Percentiles rank a stretch among this genome's conserved stretches.
phyloP scores from a whole-genome alignment of 1,140 invertebrate species.

The Pteromalus puparum region DNA sequence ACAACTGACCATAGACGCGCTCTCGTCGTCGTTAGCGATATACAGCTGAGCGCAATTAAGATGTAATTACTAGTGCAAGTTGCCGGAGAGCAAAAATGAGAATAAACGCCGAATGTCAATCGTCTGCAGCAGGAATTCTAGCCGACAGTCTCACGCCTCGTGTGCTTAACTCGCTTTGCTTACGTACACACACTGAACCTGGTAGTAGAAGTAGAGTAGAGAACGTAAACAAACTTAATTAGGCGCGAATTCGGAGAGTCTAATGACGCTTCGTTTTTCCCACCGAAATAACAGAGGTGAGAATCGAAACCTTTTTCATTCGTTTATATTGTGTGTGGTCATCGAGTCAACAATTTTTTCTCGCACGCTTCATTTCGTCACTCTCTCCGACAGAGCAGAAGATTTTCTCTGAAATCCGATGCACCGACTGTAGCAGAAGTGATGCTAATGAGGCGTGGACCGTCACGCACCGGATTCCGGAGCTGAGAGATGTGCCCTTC shows the following conservation, averaged over 20 bases:
- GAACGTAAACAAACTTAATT: not conserved
- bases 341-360: not conserved
- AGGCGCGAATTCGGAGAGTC: not conserved
- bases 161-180: not conserved
- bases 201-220: not conserved
- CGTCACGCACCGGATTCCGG: slow-evolving; percentile 51
- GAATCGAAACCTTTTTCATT: no score
- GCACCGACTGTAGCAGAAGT: not conserved
- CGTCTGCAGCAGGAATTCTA: not conserved
- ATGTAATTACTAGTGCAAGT: not conserved
- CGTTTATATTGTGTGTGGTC: no score
- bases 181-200: not conserved
- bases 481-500: slow-evolving; percentile 51
- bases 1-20: not conserved
- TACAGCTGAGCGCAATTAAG: not conserved
- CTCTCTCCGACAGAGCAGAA: not conserved
- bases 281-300: no score
- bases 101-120: not conserved
- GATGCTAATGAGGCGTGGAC: slow-evolving; percentile 58
- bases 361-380: not conserved
- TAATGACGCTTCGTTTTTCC: no score
- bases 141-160: not conserved
- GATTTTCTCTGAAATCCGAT: no score
- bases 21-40: not conserved
- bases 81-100: not conserved